Evolutionary conservation across 1,140 invertebrate genomes (phyloP).

Genomic region (Aculops lycopersici): DNA sequence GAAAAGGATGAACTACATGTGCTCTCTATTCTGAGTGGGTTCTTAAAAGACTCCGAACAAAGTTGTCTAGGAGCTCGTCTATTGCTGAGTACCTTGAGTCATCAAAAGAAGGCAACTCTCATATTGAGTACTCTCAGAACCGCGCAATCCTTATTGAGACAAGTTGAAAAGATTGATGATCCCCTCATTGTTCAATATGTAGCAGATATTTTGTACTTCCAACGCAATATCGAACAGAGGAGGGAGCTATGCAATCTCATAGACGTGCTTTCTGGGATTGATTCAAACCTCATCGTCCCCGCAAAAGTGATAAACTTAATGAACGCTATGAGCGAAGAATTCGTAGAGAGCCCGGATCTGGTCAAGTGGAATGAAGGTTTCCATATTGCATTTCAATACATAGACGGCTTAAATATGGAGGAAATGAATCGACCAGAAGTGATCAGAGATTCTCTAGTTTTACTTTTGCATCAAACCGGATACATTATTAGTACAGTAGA

Average conservation of each 20-base stretch:
- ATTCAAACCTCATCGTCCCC: too few relatives aligned
- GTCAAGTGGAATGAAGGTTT: conserved; percentile 31
- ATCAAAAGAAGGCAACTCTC: neutral
- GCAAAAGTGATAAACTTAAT: conserved; percentile 35
- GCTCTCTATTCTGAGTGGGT: conserved; percentile 14
- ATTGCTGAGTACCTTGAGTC: neutral
- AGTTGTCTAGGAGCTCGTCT: neutral
- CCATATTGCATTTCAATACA: conserved; percentile 24
- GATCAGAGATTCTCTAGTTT: conserved; percentile 20
- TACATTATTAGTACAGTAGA: conserved; percentile 37
- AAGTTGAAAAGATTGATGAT: neutral
- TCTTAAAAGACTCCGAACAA: conserved; percentile 11
- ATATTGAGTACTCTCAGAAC: neutral
- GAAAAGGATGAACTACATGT: neutral
- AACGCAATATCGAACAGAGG: conserved; percentile 8
- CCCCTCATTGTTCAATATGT: neutral
- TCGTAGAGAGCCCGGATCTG: conserved; percentile 72
- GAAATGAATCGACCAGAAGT: conserved; percentile 16
- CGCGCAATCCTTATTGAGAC: neutral
- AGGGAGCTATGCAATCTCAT: conserved; percentile 13
- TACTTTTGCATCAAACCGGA: conserved; percentile 46
- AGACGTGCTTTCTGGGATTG: conserved; percentile 10
- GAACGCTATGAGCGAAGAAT: conserved; percentile 44
- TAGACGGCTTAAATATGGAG: conserved; percentile 22
- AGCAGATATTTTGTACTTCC: neutral